Evolutionary conservation across 2,797 vertebrate species (phyloP).

Genomic region (Pangasius mekongensis): DNA sequence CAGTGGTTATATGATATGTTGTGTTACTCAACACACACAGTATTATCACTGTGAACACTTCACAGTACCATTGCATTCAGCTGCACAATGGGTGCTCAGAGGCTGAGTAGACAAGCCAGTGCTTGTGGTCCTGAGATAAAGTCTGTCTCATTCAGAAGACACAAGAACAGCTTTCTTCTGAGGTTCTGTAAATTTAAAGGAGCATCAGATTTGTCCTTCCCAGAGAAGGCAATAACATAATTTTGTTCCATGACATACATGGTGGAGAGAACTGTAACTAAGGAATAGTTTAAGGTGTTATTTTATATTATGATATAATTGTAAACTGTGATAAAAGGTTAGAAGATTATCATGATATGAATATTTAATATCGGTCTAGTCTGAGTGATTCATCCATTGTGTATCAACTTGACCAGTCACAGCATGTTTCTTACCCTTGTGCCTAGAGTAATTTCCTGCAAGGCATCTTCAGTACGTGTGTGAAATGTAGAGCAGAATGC

Average conservation of each 20-base stretch:
- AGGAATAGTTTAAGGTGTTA: neutral
- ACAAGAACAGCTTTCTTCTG: neutral
- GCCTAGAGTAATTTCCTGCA: conserved; percentile 47
- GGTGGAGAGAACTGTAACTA: neutral
- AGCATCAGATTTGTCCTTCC: neutral
- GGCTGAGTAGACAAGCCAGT: neutral
- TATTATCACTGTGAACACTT: neutral
- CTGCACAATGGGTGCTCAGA: neutral
- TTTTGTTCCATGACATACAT: neutral
- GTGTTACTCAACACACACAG: neutral
- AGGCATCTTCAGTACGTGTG: conserved; percentile 51
- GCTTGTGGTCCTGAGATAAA: neutral
- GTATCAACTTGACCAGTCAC: conserved; percentile 46
- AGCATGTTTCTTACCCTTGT: conserved; percentile 59
- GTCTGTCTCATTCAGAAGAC: neutral
- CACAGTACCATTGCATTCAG: neutral
- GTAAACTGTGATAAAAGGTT: neutral
- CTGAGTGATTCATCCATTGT: conserved; percentile 36
- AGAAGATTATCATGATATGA: conserved; percentile 1
- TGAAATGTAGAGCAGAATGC: conserved; percentile 63
- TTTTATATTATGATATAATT: neutral
- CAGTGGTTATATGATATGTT: neutral
- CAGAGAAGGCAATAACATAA: neutral
- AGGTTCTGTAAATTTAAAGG: neutral
- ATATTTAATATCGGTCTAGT: conserved; percentile 5